Base-by-base conservation (phyloP, 2,113 vertebrate genomes). In the Jaculus jaculus region DNA sequence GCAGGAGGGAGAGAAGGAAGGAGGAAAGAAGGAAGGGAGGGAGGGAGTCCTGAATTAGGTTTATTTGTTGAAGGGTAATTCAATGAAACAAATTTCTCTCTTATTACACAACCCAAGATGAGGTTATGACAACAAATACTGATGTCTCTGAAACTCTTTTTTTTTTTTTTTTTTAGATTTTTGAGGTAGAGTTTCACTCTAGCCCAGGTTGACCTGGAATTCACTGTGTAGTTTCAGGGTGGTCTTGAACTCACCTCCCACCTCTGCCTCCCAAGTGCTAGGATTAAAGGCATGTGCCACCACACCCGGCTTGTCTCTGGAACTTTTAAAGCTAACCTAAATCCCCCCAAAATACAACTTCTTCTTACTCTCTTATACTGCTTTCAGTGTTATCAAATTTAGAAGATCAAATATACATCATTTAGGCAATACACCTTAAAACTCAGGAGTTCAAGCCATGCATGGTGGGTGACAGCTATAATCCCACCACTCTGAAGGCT, bases 301-400 rank as follows among this genome's bases (percentile, higher is more conserved):
- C 42, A 47, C 8, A 8, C 42, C 42, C 42, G 8, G 42, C 42
- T n/a, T n/a, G 65, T 84, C 63, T 80, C 74, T 85, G 69, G 87
- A 54, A 89, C 39, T 81, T 85, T 71, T 72, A 72, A 86, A 30
- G 54, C 84, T 88, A 80, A 78, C 47, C 80, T 85, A 90, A 92
- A 89, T 95, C 63, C 72, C 80, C 72, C 60, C 63, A 84, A 94
- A 95, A 94, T 84, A 84, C n/a, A 3, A 75, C 32, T 86, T 91
- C 94, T 96, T 42, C 34, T 85, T 88, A 80, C 18, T 34, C 0
- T 71, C n/a, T 75, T 69, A 87, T 51, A 73, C 85, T 95, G 79
- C 15, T 39, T 17, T 82, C 69, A 24, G 51, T 82, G 71, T 75
- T 79, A 80, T 63, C 85, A 95, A 65, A 93, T 85, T 87, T 47